These are phyloP conservation scores for Hipposideros larvatus DNA, from an alignment of 2,797 vertebrate genomes.

Conservation along the genomic window DNA sequence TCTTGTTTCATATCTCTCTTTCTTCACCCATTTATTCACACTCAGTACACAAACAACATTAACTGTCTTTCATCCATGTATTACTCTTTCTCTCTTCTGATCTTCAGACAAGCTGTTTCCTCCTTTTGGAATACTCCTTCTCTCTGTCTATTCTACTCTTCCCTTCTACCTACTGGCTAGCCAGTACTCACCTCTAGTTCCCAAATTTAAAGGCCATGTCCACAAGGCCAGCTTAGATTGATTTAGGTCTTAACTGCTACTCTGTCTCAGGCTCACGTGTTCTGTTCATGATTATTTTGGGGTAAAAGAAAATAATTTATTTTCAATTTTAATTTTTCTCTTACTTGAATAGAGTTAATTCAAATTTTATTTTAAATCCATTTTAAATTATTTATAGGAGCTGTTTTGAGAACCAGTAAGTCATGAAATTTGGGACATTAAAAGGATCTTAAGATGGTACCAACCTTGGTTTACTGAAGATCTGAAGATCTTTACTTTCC, in stretches of 20 bases:
- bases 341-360: not conserved
- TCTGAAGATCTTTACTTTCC: slow-evolving; percentile 78
- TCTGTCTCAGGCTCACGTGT: not conserved
- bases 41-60: not conserved
- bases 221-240: not conserved
- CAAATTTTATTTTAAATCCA: slow-evolving; percentile 8
- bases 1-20: not conserved
- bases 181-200: not conserved
- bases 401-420: not conserved
- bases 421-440: not conserved
- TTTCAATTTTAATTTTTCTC: slow-evolving; percentile 8
- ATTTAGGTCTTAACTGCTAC: not conserved
- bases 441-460: not conserved
- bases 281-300: slow-evolving; percentile 3
- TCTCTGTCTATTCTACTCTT: not conserved
- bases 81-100: not conserved
- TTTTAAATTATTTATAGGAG: not conserved
- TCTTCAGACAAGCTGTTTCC: not conserved
- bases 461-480: slow-evolving; percentile 65
- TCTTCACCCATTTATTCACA: not conserved
- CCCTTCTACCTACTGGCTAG: not conserved
- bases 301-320: slow-evolving; percentile 24
- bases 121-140: not conserved
- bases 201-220: not conserved
- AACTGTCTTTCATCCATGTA: not conserved